Evolutionary conservation across 2,113 vertebrate genomes (phyloP), one percentile per base, ranked within the genome.

Genomic region (Thamnophis sirtalis): DNA sequence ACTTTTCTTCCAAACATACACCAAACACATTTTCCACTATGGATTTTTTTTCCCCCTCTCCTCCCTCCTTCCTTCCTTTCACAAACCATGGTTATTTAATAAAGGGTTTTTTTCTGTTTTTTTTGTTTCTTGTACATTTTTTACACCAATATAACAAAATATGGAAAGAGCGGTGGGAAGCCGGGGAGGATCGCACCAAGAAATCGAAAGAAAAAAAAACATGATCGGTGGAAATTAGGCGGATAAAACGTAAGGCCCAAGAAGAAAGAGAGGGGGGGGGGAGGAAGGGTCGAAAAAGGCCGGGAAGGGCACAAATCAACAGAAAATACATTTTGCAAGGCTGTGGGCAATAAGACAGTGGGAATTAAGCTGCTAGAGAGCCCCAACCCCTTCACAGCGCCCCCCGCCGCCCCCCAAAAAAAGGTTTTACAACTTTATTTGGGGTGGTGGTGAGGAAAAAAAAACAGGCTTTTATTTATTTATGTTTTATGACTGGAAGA

Each of bases 101-200:
- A 98, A 97, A 97, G 91, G 93, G 95, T 96, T 97, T 95, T 60
- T 60, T 2, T 73, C n/a, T 17, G 26, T 85, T 7, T 10, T 28
- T 43, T n/a, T 53, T 28, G 48, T 43, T 73, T 97, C 96, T 98
- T 98, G 98, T 98, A 98, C 97, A 97, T 97, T 97, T 98, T 97
- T 97, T 98, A 98, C 97, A 98, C 97, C 96, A 94, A 97, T 96
- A 97, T 97, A 97, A 97, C 97, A 97, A 98, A 97, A 97, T 96
- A 96, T 94, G 90, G 95, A 93, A 50, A 56, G 48, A 50, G 21
- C 58, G 50, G 68, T 6, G 28, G 0, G 22, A 58, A 50, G 24
- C 13, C 1, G 11, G 94, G n/a, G 33, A 28, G 11, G 3, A 93
- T 24, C 91, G 95, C 68, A 38, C 33, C 17, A 9, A 80, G 17